Conservation (phyloP, 2,888 invertebrate genomes). For the Rotaria sp. region DNA sequence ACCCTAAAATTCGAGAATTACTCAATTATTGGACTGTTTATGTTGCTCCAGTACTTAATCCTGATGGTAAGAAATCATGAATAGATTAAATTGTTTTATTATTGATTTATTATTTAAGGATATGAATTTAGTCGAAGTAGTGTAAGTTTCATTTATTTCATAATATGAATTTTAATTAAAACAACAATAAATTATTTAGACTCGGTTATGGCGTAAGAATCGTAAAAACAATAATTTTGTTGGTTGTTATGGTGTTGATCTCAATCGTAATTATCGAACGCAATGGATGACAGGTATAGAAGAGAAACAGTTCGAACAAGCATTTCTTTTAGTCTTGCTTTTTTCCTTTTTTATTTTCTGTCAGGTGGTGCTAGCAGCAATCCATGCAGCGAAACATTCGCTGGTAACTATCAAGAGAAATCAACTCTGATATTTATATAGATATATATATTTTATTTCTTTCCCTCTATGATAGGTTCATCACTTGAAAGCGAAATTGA, state of each 20-base stretch:
- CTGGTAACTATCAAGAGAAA: constrained; percentile 37
- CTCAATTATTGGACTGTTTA: constrained; percentile 35
- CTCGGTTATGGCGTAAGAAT: constrained; percentile 49
- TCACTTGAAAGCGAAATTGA: constrained; percentile 34
- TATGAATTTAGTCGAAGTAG: not conserved
- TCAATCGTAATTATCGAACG: constrained; percentile 66
- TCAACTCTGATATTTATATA: not conserved
- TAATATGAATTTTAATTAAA: not conserved
- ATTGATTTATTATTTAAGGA: not conserved
- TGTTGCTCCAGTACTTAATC: constrained; percentile 46
- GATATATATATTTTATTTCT: not conserved
- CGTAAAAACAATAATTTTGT: constrained; percentile 40
- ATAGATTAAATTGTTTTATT: constrained; percentile 20
- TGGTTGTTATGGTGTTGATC: constrained; percentile 66
- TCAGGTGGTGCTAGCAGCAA: constrained; percentile 36
- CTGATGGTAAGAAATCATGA: constrained; percentile 49
- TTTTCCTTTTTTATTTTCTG: too few species aligned
- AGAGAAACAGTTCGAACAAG: not conserved
- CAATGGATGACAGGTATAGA: constrained; percentile 57
- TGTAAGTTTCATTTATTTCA: not conserved
- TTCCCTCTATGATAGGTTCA: not conserved
- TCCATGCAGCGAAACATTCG: constrained; percentile 44
- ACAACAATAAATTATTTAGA: constrained; percentile 37
- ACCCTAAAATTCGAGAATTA: not conserved
- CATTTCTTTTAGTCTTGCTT: not conserved